These are phyloP conservation scores for Tipula vernalis DNA, from an alignment of 2,888 invertebrate genomes.

Conservation along the genomic window DNA sequence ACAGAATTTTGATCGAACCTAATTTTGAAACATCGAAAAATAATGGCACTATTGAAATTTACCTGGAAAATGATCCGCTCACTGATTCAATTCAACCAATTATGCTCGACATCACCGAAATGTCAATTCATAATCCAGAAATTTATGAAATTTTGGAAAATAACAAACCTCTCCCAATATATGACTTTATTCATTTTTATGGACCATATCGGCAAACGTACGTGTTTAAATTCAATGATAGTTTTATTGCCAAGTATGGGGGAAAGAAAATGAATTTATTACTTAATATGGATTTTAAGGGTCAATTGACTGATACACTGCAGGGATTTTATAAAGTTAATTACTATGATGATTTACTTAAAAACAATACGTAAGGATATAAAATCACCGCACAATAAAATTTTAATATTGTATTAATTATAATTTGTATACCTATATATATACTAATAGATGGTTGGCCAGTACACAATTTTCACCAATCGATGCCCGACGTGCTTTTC, in stretches of 20 bases:
- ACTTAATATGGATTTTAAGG: constrained; percentile 39
- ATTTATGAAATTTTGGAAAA: neutral
- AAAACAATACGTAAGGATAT: constrained; percentile 31
- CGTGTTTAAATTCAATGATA: constrained; percentile 22
- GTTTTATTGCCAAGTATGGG: constrained; percentile 20
- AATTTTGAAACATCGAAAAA: constrained; percentile 26
- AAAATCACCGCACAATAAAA: no score
- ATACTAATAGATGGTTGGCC: constrained; percentile 49
- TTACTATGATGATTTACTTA: constrained; percentile 33
- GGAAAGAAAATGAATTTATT: constrained; percentile 26
- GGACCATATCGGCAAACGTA: constrained; percentile 29
- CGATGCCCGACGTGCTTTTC: constrained; percentile 69
- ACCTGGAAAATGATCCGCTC: constrained; percentile 27
- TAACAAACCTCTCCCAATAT: neutral
- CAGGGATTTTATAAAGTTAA: constrained; percentile 42
- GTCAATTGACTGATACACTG: constrained; percentile 41
- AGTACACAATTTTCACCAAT: constrained; percentile 72
- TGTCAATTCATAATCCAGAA: constrained; percentile 26
- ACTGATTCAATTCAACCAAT: constrained; percentile 28
- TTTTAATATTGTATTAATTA: neutral
- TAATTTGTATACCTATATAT: constrained; percentile 16
- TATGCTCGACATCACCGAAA: constrained; percentile 32
- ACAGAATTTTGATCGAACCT: constrained; percentile 32
- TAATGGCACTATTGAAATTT: constrained; percentile 31
- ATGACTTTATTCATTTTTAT: constrained; percentile 16